Evolutionary conservation across 2,888 invertebrate species (phyloP).

Genomic region (Cetonia aurata): DNA sequence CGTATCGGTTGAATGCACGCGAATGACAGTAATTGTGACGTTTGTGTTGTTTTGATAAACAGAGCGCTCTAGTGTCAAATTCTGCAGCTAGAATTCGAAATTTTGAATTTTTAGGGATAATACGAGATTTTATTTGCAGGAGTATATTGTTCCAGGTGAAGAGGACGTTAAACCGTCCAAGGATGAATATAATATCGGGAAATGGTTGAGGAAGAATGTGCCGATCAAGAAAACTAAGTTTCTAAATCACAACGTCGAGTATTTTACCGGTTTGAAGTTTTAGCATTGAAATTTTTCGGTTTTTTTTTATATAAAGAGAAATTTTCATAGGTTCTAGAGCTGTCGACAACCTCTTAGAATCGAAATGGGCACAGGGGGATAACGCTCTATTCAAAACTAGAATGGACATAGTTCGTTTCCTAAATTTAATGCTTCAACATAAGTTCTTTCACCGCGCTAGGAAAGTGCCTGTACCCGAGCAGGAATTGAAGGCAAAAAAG

Average conservation of each 20-base stretch:
- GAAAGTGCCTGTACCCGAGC: slow-evolving; percentile 83
- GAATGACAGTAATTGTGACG: slow-evolving; percentile 45
- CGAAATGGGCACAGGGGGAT: slow-evolving; percentile 87
- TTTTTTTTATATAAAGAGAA: slow-evolving; percentile 3
- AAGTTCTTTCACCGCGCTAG: slow-evolving; percentile 96
- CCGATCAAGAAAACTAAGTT: slow-evolving; percentile 97
- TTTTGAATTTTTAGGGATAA: slow-evolving; percentile 1
- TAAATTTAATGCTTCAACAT: slow-evolving; percentile 89
- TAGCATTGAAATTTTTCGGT: slow-evolving; percentile 37
- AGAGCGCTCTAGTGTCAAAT: slow-evolving; percentile 44
- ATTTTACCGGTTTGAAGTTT: slow-evolving; percentile 83
- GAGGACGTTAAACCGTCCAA: slow-evolving; percentile 81
- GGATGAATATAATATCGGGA: slow-evolving; percentile 93
- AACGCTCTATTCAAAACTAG: slow-evolving; percentile 85
- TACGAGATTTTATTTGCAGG: slow-evolving; percentile 59
- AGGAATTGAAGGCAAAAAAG: slow-evolving; percentile 73
- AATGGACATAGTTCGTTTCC: slow-evolving; percentile 82
- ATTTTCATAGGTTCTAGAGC: slow-evolving; percentile 81
- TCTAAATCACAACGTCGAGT: slow-evolving; percentile 95
- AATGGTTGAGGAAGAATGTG: slow-evolving; percentile 94
- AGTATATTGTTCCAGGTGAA: slow-evolving; percentile 66
- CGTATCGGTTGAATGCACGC: slow-evolving; percentile 26
- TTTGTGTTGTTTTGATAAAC: slow-evolving; percentile 48
- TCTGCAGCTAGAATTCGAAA: slow-evolving; percentile 5
- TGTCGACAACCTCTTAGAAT: slow-evolving; percentile 90